Evolutionary conservation across 1,140 invertebrate genomes (phyloP).

Genomic region (Phocides pigmalion): DNA sequence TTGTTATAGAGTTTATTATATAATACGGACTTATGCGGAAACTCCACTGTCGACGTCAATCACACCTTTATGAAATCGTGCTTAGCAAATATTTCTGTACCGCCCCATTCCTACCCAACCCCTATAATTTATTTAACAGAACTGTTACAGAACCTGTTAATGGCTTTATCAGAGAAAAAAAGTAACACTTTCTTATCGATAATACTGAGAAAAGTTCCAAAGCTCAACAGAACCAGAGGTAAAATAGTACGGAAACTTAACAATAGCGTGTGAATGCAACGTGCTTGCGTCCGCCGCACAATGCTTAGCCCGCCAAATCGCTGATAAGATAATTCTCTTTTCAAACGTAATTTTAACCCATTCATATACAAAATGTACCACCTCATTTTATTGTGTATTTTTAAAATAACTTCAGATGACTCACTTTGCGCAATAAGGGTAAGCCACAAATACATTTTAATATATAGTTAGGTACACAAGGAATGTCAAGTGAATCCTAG

Average conservation of each 20-base stretch:
- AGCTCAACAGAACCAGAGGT: slow-evolving; percentile 46
- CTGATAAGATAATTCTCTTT: slow-evolving; percentile 53
- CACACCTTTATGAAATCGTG: neutral
- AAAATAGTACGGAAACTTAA: slow-evolving; percentile 40
- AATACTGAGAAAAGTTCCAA: slow-evolving; percentile 55
- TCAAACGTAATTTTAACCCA: slow-evolving; percentile 36
- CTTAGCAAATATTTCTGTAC: neutral
- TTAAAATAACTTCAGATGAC: slow-evolving; percentile 22
- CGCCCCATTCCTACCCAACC: neutral
- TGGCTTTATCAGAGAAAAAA: slow-evolving; percentile 38
- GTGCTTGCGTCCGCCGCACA: slow-evolving; percentile 49
- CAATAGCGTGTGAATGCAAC: slow-evolving; percentile 59
- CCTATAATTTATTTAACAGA: neutral
- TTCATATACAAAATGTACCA: slow-evolving; percentile 21
- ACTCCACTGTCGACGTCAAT: neutral
- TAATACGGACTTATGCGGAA: neutral
- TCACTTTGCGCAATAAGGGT: slow-evolving; percentile 18
- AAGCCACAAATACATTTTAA: slow-evolving; percentile 2
- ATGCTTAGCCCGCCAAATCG: slow-evolving; percentile 48
- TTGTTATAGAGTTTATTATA: too few relatives aligned
- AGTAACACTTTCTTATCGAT: slow-evolving; percentile 63
- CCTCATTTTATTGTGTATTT: slow-evolving; percentile 6
- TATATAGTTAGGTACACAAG: neutral
- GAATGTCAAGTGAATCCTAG: too few relatives aligned
- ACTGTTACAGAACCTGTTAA: slow-evolving; percentile 3